A percentile compares a stretch with the other conserved stretches of the same genome.
These are phyloP conservation scores for Diglossa cyanea DNA, from an alignment of 2,797 vertebrate species.

Conservation along the genomic window DNA sequence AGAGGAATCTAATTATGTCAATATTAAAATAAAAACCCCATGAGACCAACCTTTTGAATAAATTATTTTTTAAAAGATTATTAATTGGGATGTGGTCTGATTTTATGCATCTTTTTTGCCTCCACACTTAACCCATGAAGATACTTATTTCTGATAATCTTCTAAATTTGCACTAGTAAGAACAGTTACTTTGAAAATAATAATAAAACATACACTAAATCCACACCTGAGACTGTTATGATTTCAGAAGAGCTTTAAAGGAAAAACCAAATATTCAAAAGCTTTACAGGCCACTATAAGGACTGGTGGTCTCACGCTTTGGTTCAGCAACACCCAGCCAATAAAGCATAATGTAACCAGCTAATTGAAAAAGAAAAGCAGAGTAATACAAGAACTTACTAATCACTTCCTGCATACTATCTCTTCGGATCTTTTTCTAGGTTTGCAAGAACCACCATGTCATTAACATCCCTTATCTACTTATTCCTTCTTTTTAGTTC, in stretches of 20 bases:
- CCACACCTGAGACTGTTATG: neutral
- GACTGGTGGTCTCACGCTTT: neutral
- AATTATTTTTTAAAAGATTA: neutral
- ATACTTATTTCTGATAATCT: neutral
- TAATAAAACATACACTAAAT: neutral
- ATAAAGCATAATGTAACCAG: neutral
- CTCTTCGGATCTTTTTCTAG: neutral
- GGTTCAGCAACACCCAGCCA: neutral
- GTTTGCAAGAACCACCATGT: neutral
- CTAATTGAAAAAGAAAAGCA: neutral
- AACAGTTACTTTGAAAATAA: neutral
- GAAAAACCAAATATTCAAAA: neutral
- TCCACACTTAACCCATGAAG: neutral
- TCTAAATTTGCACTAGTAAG: neutral
- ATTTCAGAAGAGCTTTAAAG: neutral
- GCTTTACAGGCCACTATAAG: neutral
- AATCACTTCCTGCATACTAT: neutral
- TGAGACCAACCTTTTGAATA: neutral
- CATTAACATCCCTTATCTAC: conserved; percentile 8
- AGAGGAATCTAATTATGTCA: conserved; percentile 1
- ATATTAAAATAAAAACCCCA: neutral
- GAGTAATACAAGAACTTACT: neutral
- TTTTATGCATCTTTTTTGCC: neutral
- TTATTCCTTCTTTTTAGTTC: conserved; percentile 4
- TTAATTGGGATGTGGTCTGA: neutral